A percentile compares a stretch with the other conserved stretches of the same genome.
These are phyloP conservation scores for Boloria selene DNA, from an alignment of 2,888 invertebrate genomes.

Conservation along the genomic window DNA sequence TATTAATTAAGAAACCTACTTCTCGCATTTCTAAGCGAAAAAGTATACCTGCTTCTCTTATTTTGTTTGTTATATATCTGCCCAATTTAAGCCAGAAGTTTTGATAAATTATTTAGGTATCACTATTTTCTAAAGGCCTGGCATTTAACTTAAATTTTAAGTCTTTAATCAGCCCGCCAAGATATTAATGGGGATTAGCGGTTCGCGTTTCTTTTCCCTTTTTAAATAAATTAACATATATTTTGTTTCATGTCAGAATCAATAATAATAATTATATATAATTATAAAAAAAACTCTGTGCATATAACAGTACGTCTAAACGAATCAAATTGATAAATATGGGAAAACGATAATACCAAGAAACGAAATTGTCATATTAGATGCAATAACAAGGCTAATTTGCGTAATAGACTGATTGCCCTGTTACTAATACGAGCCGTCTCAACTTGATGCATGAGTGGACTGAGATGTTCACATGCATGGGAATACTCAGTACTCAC, in stretches of 20 bases:
- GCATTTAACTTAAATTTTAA: not conserved
- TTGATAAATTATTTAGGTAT: too few species aligned
- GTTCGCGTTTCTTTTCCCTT: not conserved
- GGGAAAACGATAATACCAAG: conserved; percentile 24
- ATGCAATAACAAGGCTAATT: conserved; percentile 33
- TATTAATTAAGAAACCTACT: too few species aligned
- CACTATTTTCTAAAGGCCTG: too few species aligned
- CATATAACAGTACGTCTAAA: not conserved
- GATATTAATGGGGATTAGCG: not conserved
- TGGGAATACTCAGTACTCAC: conserved; percentile 27
- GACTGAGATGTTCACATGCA: conserved; percentile 34
- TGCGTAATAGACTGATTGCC: conserved; percentile 38
- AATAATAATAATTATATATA: conserved; percentile 4
- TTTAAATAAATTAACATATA: too few species aligned
- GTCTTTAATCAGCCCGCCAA: not conserved
- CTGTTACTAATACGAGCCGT: conserved; percentile 30
- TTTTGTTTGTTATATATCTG: too few species aligned
- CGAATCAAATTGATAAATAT: conserved; percentile 19
- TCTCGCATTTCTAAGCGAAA: too few species aligned
- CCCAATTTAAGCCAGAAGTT: too few species aligned
- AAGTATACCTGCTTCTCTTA: too few species aligned
- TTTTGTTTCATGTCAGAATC: not conserved
- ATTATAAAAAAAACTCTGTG: not conserved
- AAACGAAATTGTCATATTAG: conserved; percentile 33
- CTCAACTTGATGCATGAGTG: conserved; percentile 27